phyloP scores from a whole-genome alignment of 2,797 vertebrate species.

The Ptychadena robeensis region DNA sequence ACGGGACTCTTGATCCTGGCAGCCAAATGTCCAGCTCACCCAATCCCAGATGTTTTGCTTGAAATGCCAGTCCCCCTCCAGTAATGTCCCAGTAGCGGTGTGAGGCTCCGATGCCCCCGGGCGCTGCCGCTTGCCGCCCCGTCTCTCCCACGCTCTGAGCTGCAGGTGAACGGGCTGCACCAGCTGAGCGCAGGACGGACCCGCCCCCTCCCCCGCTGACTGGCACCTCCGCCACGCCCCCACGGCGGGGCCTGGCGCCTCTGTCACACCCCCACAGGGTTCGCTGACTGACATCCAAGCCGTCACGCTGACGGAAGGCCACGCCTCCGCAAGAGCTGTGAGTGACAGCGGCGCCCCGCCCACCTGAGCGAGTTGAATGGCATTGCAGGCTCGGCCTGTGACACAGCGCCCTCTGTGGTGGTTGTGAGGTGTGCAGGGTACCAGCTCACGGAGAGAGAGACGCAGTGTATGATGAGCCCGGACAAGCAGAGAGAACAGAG shows the following conservation, averaged over 20 bases:
- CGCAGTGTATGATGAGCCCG: not conserved
- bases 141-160: slow-evolving; percentile 76
- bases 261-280: slow-evolving; percentile 27
- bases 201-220: slow-evolving; percentile 20
- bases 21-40: slow-evolving; percentile 17
- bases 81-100: slow-evolving; percentile 24
- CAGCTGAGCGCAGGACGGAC: slow-evolving; percentile 76
- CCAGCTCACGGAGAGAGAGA: not conserved
- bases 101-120: slow-evolving; percentile 51
- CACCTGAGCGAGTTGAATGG: not conserved
- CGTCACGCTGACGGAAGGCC: not conserved
- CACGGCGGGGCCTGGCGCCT: not conserved
- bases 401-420: slow-evolving; percentile 3
- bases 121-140: slow-evolving; percentile 64
- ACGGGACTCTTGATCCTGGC: slow-evolving; percentile 31
- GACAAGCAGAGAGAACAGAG: not conserved
- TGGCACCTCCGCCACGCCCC: not conserved
- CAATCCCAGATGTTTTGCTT: slow-evolving; percentile 14
- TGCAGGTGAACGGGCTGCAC: slow-evolving; percentile 90
- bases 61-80: slow-evolving; percentile 42
- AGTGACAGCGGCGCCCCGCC: not conserved
- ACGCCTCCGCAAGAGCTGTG: not conserved
- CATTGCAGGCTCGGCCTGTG: not conserved
- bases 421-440: not conserved
- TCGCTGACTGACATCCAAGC: slow-evolving; percentile 11